Evolutionary conservation across 2,113 vertebrate species (phyloP).

Genomic region (Colaptes auratus): DNA sequence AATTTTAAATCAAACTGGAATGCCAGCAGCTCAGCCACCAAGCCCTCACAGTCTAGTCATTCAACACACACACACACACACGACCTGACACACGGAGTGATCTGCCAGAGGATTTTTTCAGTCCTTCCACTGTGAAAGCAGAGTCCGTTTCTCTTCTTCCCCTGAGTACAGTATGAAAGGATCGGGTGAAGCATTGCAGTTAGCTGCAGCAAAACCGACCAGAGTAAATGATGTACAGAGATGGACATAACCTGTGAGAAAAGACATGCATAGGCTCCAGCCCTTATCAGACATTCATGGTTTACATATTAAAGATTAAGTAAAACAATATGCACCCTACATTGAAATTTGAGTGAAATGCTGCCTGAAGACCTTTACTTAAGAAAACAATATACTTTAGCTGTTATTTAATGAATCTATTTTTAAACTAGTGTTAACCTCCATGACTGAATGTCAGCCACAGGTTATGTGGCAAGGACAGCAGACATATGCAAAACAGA

Average conservation of each 20-base stretch:
- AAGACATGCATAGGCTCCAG: neutral
- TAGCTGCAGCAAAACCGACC: neutral
- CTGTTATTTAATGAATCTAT: neutral
- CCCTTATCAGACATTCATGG: neutral
- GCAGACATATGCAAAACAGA: neutral
- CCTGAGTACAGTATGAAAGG: neutral
- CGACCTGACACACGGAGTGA: neutral
- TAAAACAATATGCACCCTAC: neutral
- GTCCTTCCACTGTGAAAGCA: neutral
- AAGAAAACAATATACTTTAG: neutral
- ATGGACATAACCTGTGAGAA: neutral
- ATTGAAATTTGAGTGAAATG: neutral
- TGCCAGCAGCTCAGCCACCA: fast-evolving
- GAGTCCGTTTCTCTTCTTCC: neutral
- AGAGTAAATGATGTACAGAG: neutral
- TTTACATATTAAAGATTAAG: neutral
- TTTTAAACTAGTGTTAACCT: neutral
- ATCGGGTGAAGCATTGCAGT: neutral
- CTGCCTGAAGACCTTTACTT: neutral
- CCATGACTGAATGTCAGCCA: neutral
- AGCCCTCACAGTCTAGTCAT: neutral
- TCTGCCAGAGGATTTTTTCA: neutral
- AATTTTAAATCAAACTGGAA: neutral
- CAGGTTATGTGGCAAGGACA: neutral
- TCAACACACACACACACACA: neutral